A percentile compares a stretch with the other conserved stretches of the same genome.
Evolutionary conservation across 2,797 vertebrate genomes (phyloP).

Genomic region (Xenops minutus): DNA sequence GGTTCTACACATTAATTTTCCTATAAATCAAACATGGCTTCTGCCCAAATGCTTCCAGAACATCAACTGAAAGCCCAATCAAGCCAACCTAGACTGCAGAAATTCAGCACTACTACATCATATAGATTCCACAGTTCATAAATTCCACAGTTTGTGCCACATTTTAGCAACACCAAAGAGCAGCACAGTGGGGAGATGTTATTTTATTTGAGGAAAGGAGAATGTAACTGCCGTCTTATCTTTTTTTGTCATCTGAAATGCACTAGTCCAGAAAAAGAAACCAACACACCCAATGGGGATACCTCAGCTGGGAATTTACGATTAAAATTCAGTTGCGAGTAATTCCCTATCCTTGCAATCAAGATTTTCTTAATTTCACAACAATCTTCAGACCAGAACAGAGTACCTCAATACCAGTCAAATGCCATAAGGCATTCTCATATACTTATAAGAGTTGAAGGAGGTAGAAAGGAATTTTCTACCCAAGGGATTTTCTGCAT

Average conservation of each 20-base stretch:
- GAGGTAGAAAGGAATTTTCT: neutral
- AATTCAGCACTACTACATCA: neutral
- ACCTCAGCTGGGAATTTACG: neutral
- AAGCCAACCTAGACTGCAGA: neutral
- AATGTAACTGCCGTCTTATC: neutral
- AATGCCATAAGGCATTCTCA: neutral
- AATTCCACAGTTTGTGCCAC: neutral
- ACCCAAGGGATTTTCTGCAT: neutral
- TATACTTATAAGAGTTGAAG: neutral
- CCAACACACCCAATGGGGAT: neutral
- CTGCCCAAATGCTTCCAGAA: neutral
- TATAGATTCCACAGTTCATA: neutral
- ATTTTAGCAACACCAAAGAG: neutral
- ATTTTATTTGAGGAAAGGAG: neutral
- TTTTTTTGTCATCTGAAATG: neutral
- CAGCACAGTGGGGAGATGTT: rapidly evolving
- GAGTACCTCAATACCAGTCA: neutral
- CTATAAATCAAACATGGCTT: neutral
- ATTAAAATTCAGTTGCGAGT: neutral
- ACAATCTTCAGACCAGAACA: neutral
- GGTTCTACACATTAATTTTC: neutral
- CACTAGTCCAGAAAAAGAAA: neutral
- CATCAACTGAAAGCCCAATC: neutral
- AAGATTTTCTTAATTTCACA: neutral
- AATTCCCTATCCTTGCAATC: neutral